Conservation (phyloP, 2,113 vertebrate genomes). For the Petromus typicus region DNA sequence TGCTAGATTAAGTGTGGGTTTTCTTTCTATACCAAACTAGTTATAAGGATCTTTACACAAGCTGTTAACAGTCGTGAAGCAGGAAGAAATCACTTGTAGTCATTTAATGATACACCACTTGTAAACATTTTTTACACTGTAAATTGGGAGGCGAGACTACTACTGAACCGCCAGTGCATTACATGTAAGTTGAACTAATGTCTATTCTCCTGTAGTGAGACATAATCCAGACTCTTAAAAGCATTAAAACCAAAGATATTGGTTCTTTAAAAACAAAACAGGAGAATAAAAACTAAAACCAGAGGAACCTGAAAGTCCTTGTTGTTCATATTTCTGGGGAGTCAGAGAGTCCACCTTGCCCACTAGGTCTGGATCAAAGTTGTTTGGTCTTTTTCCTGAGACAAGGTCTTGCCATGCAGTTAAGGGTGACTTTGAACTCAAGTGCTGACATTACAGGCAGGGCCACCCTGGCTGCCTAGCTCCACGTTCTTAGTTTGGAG, state of each 20-base stretch:
- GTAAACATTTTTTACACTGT: constrained; percentile 44
- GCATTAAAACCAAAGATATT: constrained; percentile 54
- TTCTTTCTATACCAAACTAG: constrained; percentile 35
- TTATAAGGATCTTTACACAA: constrained; percentile 40
- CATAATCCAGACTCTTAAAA: constrained; percentile 29
- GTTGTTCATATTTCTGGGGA: neutral
- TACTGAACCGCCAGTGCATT: neutral
- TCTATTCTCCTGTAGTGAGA: constrained; percentile 68
- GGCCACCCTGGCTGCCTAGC: neutral
- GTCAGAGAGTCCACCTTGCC: neutral
- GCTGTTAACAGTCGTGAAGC: neutral
- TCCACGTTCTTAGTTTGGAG: neutral
- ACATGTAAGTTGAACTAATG: constrained; percentile 47
- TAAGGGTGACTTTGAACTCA: neutral
- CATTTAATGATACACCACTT: constrained; percentile 11
- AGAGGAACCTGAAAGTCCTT: neutral
- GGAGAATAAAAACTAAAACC: neutral
- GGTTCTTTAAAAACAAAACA: too few species aligned
- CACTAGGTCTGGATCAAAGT: neutral
- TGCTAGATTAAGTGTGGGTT: constrained; percentile 14
- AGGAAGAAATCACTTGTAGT: neutral
- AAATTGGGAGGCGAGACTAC: neutral
- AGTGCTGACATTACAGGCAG: neutral
- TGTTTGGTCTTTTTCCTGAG: neutral
- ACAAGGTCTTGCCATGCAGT: neutral